A percentile compares a stretch with the other conserved stretches of the same genome.
Conservation (phyloP, 2,888 invertebrate genomes). For the Ceriagrion tenellum region DNA sequence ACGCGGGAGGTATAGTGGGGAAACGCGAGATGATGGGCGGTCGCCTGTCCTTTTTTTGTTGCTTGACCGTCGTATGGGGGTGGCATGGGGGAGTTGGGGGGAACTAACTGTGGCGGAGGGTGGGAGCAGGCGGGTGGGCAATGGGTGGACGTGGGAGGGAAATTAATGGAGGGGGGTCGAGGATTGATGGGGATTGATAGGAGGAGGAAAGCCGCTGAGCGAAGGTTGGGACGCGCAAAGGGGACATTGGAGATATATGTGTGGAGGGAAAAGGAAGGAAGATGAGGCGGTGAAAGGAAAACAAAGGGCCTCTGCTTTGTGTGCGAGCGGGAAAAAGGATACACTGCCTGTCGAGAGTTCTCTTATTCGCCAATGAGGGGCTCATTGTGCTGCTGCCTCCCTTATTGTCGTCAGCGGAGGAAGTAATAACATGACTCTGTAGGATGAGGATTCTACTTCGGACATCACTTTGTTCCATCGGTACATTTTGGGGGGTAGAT, state of each 20-base stretch:
- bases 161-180: background rate
- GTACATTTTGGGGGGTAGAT: background rate
- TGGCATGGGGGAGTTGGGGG: background rate
- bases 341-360: background rate
- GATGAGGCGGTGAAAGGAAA: background rate
- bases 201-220: background rate
- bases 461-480: background rate
- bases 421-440: background rate
- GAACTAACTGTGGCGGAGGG: background rate
- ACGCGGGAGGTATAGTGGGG: background rate
- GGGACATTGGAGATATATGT: background rate
- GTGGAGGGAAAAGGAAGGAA: background rate
- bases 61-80: background rate
- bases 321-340: background rate
- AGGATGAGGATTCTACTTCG: background rate
- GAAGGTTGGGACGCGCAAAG: background rate
- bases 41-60: background rate
- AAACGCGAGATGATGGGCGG: background rate
- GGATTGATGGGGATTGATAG: background rate
- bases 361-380: background rate
- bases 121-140: background rate
- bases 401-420: background rate
- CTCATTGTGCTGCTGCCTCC: background rate
- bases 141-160: background rate
- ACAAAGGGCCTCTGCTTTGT: background rate